Evolutionary conservation across 2,797 vertebrate species (phyloP).

Genomic region (Phataginus tricuspis): DNA sequence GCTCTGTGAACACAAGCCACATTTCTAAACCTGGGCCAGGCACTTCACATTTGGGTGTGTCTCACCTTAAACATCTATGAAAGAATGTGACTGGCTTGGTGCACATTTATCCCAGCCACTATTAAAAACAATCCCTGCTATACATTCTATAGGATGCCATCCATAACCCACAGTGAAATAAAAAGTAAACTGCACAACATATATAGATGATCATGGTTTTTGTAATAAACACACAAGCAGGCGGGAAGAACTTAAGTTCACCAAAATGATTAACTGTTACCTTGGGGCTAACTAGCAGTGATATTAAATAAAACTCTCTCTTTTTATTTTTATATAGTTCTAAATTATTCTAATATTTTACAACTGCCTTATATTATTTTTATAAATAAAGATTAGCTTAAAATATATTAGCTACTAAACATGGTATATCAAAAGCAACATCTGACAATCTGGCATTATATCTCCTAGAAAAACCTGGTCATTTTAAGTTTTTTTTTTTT

Average conservation of each 20-base stretch:
- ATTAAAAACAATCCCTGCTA: background rate
- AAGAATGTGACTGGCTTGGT: constrained; percentile 66
- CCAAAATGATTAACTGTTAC: background rate
- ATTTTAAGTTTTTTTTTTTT: background rate
- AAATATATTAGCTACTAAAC: background rate
- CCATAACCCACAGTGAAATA: background rate
- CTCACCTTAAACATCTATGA: constrained; percentile 43
- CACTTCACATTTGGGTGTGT: constrained; percentile 49
- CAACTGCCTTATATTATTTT: background rate
- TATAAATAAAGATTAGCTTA: background rate
- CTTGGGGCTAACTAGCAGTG: background rate
- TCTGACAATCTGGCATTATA: background rate
- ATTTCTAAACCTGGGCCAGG: constrained; percentile 36
- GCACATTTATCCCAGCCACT: background rate
- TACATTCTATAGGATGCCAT: background rate
- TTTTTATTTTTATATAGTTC: background rate
- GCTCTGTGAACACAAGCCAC: constrained; percentile 33
- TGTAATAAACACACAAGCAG: background rate
- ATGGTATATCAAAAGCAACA: background rate
- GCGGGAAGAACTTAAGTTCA: background rate
- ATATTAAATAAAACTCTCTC: background rate
- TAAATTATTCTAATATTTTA: background rate
- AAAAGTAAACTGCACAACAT: background rate
- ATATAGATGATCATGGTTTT: background rate
- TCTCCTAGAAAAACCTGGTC: background rate